phyloP scores from a whole-genome alignment of 2,888 invertebrate genomes.

The Plusia festucae region DNA sequence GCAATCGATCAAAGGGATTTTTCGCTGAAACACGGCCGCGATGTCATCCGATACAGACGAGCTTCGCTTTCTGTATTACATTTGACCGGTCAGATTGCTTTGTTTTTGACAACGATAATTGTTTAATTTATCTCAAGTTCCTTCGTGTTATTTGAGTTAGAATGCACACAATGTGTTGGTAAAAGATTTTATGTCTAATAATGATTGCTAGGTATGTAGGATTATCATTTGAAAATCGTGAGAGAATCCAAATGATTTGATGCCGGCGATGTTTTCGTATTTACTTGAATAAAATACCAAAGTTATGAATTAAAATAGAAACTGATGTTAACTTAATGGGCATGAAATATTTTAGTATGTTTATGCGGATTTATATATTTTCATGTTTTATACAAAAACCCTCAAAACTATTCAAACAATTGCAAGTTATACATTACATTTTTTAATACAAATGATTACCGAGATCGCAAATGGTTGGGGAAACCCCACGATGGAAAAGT shows the following conservation, averaged over 20 bases:
- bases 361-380: neutral
- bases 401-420: neutral
- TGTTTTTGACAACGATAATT: constrained; percentile 62
- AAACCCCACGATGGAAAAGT: constrained; percentile 77
- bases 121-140: constrained; percentile 55
- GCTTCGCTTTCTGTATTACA: constrained; percentile 69
- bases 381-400: neutral
- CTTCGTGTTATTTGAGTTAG: constrained; percentile 11
- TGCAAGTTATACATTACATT: constrained; percentile 38
- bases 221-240: constrained; percentile 38
- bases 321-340: too few species aligned
- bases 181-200: constrained; percentile 32
- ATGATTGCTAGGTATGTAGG: constrained; percentile 14
- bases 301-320: constrained; percentile 18
- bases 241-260: constrained; percentile 18
- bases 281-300: constrained; percentile 15
- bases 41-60: constrained; percentile 77
- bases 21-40: constrained; percentile 79
- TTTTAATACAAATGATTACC: constrained; percentile 61
- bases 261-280: constrained; percentile 8
- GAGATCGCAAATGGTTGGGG: constrained; percentile 68
- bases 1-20: constrained; percentile 79
- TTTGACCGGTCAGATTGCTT: constrained; percentile 54
- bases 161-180: constrained; percentile 28
- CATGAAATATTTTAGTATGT: too few species aligned